phyloP scores from a whole-genome alignment of 2,797 vertebrate genomes.

The Apodemus agrarius region DNA sequence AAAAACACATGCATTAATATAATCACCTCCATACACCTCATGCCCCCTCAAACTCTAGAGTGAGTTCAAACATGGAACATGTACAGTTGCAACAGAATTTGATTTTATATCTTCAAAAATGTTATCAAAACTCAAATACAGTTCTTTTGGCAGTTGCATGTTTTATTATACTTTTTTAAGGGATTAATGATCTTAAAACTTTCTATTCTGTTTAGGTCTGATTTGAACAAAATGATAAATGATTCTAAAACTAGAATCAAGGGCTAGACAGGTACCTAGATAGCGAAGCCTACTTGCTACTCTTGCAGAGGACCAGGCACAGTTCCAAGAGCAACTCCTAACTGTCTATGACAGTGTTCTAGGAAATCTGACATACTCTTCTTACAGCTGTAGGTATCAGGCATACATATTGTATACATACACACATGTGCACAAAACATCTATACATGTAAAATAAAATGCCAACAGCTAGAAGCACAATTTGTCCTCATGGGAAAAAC shows the following conservation, averaged over 20 bases:
- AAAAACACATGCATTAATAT: conserved; percentile 29
- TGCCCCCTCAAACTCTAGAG: not conserved
- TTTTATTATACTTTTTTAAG: not conserved
- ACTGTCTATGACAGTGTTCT: not conserved
- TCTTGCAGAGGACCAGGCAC: not conserved
- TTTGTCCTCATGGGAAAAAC: not conserved
- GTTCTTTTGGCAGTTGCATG: not conserved
- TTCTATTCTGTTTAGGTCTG: not conserved
- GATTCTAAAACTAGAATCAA: not conserved
- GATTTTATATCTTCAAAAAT: not conserved
- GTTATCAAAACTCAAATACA: not conserved
- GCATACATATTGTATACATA: not conserved
- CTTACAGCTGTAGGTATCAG: not conserved
- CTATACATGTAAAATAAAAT: not conserved
- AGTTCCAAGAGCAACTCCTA: not conserved
- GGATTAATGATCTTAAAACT: not conserved
- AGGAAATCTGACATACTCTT: not conserved
- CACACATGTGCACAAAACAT: not conserved
- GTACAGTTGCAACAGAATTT: not conserved
- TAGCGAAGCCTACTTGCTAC: not conserved
- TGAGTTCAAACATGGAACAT: not conserved
- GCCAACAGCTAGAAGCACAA: not conserved
- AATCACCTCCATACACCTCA: not conserved
- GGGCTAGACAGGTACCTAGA: not conserved
- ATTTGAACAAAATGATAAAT: not conserved